Evolutionary conservation across 2,797 vertebrate species (phyloP), one percentile per base, ranked within the genome.

Genomic region (Megaceryle alcyon): DNA sequence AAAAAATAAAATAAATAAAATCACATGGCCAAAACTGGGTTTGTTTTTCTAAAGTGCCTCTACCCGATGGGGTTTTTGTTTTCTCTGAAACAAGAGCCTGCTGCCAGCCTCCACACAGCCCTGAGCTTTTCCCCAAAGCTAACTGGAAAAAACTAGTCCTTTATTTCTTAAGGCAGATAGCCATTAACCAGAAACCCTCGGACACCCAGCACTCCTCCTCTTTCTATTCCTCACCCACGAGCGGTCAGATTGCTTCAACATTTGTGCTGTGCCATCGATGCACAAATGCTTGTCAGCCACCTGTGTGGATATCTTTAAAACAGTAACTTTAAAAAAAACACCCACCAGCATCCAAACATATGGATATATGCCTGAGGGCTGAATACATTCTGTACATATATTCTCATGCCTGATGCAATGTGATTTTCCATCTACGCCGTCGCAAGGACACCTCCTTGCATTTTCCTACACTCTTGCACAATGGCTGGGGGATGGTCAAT

Each of bases 301-400:
- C 95, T 96, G 83, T 77, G 86, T 92, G 43, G 88, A 54, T 95
- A 93, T 95, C 86, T 96, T 96, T 97, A 88, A 96, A 93, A 71
- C 41, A 93, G 86, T 54, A 95, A 75, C 92, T 95, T 94, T 92
- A 82, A 86, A 95, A 96, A 96, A 95, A 96, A 94, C 95, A 96
- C 95, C 94, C 95, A 96, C 90, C 83, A 94, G 64, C 92, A 88
- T 92, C 75, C 88, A 94, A 96, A 95, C 94, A 95, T 92, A 94
- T 75, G 90, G 94, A 94, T 96, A 90, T 59, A 59, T 85, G 90
- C 88, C 91, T 93, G 86, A 84, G 46, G 93, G 95, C 87, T 96
- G 90, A 90, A 92, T 88, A 73, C 64, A 75, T 94, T 96, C 88
- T 89, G 88, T 86, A 79, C 41, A 3, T 91, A 61, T 90, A 95